Evolutionary conservation across 2,113 vertebrate genomes (phyloP).

Genomic region (Salvelinus alpinus): DNA sequence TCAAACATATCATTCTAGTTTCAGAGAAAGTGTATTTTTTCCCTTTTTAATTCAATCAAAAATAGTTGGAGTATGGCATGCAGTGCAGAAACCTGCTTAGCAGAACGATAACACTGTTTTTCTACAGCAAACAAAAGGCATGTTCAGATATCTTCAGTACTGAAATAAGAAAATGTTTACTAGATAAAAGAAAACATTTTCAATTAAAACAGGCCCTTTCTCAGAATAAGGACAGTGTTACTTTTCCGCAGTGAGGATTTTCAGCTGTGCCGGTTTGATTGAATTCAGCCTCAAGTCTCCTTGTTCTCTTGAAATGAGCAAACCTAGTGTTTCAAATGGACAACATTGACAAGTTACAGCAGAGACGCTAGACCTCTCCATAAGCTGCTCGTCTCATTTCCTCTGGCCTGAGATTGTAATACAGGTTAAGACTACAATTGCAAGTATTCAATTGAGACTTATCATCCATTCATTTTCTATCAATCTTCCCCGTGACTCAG

Average conservation of each 20-base stretch:
- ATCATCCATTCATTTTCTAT: not conserved
- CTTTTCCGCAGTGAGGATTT: no score
- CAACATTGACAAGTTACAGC: not conserved
- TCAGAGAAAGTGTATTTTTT: constrained; percentile 68
- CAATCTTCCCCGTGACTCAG: not conserved
- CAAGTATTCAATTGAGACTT: not conserved
- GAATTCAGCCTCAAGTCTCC: not conserved
- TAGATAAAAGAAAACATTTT: no score
- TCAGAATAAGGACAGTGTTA: no score
- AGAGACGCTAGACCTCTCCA: not conserved
- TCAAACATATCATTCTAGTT: constrained; percentile 54
- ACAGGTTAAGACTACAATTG: not conserved
- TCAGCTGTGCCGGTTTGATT: not conserved
- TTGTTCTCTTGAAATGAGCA: not conserved
- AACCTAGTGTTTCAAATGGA: not conserved
- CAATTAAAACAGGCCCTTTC: no score
- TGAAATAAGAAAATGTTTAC: no score
- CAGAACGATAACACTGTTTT: no score
- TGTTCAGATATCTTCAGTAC: no score
- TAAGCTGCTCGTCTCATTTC: not conserved
- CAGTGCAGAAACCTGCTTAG: no score
- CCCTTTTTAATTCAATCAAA: constrained; percentile 62
- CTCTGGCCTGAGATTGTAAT: not conserved
- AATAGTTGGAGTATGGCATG: no score
- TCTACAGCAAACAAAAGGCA: no score